Evolutionary conservation across 2,797 vertebrate species (phyloP).

Genomic region (Phrynocephalus vlangalii): DNA sequence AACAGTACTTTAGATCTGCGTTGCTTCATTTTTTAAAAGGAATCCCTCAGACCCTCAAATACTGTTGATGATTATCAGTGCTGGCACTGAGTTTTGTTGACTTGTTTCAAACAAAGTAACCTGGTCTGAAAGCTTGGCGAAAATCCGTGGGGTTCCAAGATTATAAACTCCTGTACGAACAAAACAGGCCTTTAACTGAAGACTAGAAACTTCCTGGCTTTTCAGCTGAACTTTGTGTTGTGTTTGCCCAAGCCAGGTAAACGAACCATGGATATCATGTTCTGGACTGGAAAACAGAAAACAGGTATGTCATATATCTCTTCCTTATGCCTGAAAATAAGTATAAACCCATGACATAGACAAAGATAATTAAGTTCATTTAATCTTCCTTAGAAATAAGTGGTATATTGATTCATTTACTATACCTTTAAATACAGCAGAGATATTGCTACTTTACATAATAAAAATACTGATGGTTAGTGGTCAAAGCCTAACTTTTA

Average conservation of each 20-base stretch:
- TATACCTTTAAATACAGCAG: background rate
- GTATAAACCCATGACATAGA: background rate
- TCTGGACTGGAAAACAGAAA: slow-evolving; percentile 80
- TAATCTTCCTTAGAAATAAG: slow-evolving; percentile 1
- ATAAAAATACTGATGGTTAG: background rate
- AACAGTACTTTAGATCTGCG: slow-evolving; percentile 65
- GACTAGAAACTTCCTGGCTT: slow-evolving; percentile 85
- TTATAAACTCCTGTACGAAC: slow-evolving; percentile 96
- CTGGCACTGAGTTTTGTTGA: slow-evolving; percentile 91
- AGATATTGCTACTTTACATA: background rate
- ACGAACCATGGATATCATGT: slow-evolving; percentile 89
- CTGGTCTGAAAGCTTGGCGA: slow-evolving; percentile 89
- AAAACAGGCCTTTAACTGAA: slow-evolving; percentile 91
- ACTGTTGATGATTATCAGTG: slow-evolving; percentile 93
- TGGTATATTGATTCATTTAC: background rate
- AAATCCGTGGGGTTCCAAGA: slow-evolving; percentile 91
- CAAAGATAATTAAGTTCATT: background rate
- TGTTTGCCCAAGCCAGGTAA: slow-evolving; percentile 95
- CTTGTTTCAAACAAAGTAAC: slow-evolving; percentile 86
- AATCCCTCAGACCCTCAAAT: slow-evolving; percentile 76
- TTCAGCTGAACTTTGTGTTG: slow-evolving; percentile 91
- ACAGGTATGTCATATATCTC: background rate
- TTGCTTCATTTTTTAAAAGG: slow-evolving; percentile 68
- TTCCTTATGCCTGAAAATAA: background rate
- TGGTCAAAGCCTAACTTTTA: background rate